phyloP scores from a whole-genome alignment of 2,797 vertebrate species.

The Tapirus indicus region DNA sequence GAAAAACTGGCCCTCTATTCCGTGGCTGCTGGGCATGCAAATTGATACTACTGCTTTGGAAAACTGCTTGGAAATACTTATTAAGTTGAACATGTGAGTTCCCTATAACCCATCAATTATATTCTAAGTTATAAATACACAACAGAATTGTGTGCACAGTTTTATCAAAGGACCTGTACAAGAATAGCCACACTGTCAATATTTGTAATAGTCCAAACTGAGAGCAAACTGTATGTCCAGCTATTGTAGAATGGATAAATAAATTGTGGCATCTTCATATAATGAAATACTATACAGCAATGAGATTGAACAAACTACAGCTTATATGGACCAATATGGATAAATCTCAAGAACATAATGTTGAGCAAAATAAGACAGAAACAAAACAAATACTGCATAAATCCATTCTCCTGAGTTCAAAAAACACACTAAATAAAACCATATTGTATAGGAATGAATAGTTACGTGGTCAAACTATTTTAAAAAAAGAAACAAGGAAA shows the following conservation, averaged over 20 bases:
- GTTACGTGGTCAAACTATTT: background rate
- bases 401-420: slow-evolving; percentile 2
- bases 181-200: slow-evolving; percentile 9
- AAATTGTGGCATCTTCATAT: slow-evolving; percentile 42
- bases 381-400: background rate
- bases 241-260: background rate
- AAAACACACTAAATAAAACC: slow-evolving; percentile 15
- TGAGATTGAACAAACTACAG: background rate
- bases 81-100: slow-evolving; percentile 32
- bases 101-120: slow-evolving; percentile 14
- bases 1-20: background rate
- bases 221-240: background rate
- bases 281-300: background rate
- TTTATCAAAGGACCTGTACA: background rate
- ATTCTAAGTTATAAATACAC: slow-evolving; percentile 46
- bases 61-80: slow-evolving; percentile 12
- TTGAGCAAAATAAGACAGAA: background rate
- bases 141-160: background rate
- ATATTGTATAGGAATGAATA: background rate
- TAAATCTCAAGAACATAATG: slow-evolving; percentile 33
- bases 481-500: background rate
- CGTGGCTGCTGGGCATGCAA: background rate
- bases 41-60: background rate
- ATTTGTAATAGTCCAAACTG: slow-evolving; percentile 9
- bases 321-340: background rate